Conservation (phyloP, 2,113 vertebrate genomes). For the Macquaria ambigua region DNA sequence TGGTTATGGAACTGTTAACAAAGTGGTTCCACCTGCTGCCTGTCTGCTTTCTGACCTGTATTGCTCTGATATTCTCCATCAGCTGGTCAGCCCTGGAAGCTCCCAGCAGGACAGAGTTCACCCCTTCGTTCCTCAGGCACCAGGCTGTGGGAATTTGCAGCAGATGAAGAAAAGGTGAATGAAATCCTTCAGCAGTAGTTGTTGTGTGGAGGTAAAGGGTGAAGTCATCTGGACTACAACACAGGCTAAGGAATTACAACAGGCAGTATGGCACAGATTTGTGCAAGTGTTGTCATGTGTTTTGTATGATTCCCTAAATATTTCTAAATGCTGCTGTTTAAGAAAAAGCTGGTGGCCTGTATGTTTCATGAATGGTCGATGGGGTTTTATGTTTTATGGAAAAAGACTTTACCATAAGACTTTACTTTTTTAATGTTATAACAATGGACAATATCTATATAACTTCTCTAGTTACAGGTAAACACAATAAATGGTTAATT, state of each 20-base stretch:
- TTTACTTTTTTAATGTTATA: no score
- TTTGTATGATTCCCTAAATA: background rate
- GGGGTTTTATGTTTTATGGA: background rate
- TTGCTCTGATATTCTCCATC: conserved; percentile 94
- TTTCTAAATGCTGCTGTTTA: background rate
- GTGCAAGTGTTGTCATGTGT: background rate
- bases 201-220: background rate
- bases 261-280: background rate
- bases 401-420: no score
- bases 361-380: background rate
- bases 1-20: background rate
- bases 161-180: conserved; percentile 8
- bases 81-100: conserved; percentile 94
- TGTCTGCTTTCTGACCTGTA: conserved; percentile 88
- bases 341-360: background rate
- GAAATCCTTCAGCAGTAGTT: background rate
- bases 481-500: background rate
- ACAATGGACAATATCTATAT: no score
- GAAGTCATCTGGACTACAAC: background rate
- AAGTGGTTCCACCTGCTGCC: background rate
- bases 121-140: conserved; percentile 93
- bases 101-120: conserved; percentile 93
- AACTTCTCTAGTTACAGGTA: background rate
- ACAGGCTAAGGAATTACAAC: background rate
- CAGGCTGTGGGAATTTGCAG: conserved; percentile 85